Percentiles rank a stretch among this genome's conserved stretches.
phyloP scores from a whole-genome alignment of 2,888 invertebrate genomes.

The Netelia virgata region DNA sequence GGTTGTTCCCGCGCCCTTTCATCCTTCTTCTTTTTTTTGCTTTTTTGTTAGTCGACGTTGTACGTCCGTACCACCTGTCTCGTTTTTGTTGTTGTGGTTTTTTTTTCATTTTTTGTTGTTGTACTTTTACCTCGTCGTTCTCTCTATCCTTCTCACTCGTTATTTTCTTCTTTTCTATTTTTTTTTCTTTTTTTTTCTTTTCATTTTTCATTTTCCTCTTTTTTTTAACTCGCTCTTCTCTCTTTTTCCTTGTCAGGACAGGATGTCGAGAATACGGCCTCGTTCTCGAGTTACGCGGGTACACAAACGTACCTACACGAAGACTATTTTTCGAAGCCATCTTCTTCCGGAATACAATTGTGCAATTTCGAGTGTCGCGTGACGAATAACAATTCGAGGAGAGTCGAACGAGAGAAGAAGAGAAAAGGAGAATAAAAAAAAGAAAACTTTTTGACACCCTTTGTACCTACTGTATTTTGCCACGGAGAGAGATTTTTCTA shows the following conservation, averaged over 20 bases:
- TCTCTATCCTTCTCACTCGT: constrained; percentile 13
- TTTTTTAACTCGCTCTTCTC: background rate
- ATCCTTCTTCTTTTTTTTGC: too few species aligned
- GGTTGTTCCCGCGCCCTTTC: constrained; percentile 11
- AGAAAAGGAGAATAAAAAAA: background rate
- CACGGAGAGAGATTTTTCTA: background rate
- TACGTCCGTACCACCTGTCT: constrained; percentile 26
- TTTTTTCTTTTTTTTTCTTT: background rate
- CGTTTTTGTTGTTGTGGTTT: constrained; percentile 19
- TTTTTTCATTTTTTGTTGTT: background rate
- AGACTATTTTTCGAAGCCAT: constrained; percentile 12
- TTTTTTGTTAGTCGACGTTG: constrained; percentile 32
- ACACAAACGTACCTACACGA: background rate
- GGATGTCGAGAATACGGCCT: constrained; percentile 8
- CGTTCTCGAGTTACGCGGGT: constrained; percentile 9
- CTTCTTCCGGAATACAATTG: constrained; percentile 37
- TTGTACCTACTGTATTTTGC: constrained; percentile 1
- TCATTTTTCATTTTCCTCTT: constrained; percentile 13
- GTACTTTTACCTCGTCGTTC: constrained; percentile 10
- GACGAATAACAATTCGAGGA: constrained; percentile 50
- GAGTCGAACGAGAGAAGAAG: background rate
- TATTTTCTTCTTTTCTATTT: background rate
- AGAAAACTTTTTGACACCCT: constrained; percentile 31
- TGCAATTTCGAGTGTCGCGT: constrained; percentile 39
- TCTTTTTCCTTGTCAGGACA: constrained; percentile 27